Conservation (phyloP, 2,888 invertebrate species). For the Alcis repandata region DNA sequence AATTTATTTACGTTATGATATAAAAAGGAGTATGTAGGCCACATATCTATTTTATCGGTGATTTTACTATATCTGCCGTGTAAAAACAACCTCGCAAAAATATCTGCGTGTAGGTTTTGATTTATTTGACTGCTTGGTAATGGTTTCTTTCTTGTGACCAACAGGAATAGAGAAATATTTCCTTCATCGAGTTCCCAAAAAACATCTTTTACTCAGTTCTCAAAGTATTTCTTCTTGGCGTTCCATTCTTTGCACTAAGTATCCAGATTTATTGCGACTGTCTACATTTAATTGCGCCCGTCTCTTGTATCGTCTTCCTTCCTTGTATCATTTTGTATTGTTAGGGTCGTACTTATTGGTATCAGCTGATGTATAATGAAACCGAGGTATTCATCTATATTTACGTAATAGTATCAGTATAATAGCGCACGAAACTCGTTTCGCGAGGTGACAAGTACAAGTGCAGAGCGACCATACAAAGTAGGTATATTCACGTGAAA, state of each 20-base stretch:
- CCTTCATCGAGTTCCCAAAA: constrained; percentile 39
- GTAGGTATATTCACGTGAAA: constrained; percentile 63
- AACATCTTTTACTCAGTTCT: constrained; percentile 6
- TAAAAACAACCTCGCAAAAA: constrained; percentile 31
- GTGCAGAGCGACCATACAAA: constrained; percentile 47
- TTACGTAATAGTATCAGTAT: constrained; percentile 58
- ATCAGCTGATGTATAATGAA: constrained; percentile 9
- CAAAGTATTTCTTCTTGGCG: background rate
- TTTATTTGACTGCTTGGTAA: constrained; percentile 25
- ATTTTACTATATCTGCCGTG: constrained; percentile 36
- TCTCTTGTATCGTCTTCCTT: constrained; percentile 3
- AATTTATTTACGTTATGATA: constrained; percentile 31
- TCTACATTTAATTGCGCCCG: constrained; percentile 14
- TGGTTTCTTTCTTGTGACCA: constrained; percentile 24
- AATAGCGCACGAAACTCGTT: constrained; percentile 69
- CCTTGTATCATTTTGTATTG: background rate
- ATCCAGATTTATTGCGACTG: constrained; percentile 9
- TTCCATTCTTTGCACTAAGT: constrained; percentile 2
- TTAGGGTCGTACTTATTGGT: background rate
- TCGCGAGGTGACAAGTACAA: constrained; percentile 62
- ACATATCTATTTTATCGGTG: constrained; percentile 35
- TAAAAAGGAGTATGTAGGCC: constrained; percentile 37
- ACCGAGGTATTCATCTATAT: constrained; percentile 44
- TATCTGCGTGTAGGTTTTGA: constrained; percentile 29
- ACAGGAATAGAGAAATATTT: constrained; percentile 23